phyloP scores from a whole-genome alignment of 1,140 invertebrate species.

The Cyphomyrmex costatus region DNA sequence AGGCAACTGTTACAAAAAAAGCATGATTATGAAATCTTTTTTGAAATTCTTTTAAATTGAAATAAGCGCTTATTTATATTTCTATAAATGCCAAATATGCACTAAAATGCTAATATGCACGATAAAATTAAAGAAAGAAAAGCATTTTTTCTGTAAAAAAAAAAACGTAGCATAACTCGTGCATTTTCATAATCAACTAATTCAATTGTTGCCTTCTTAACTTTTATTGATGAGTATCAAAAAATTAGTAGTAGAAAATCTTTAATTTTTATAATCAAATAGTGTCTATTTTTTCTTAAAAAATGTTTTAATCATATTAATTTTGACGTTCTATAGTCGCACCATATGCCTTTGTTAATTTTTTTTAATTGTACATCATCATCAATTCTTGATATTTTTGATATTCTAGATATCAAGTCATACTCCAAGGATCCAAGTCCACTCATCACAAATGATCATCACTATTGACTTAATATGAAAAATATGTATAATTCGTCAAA shows the following conservation, averaged over 20 bases:
- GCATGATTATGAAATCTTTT: not conserved
- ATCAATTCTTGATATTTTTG: slow-evolving; percentile 8
- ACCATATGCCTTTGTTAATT: not conserved
- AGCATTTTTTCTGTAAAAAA: no score
- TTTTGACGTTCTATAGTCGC: not conserved
- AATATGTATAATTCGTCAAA: slow-evolving; percentile 8
- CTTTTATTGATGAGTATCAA: not conserved
- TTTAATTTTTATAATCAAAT: not conserved
- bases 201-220: not conserved
- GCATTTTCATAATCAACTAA: slow-evolving; percentile 18
- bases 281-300: not conserved
- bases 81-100: not conserved
- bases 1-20: not conserved
- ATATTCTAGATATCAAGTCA: slow-evolving; percentile 3
- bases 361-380: not conserved
- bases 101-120: not conserved
- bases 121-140: not conserved
- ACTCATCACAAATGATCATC: not conserved
- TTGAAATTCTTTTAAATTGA: not conserved
- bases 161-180: not conserved
- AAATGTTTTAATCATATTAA: not conserved
- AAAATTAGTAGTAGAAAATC: not conserved
- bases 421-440: not conserved
- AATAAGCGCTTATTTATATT: slow-evolving; percentile 8
- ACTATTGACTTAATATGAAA: not conserved